Conservation (phyloP, 2,888 invertebrate genomes). For the Calameuta filiformis region DNA sequence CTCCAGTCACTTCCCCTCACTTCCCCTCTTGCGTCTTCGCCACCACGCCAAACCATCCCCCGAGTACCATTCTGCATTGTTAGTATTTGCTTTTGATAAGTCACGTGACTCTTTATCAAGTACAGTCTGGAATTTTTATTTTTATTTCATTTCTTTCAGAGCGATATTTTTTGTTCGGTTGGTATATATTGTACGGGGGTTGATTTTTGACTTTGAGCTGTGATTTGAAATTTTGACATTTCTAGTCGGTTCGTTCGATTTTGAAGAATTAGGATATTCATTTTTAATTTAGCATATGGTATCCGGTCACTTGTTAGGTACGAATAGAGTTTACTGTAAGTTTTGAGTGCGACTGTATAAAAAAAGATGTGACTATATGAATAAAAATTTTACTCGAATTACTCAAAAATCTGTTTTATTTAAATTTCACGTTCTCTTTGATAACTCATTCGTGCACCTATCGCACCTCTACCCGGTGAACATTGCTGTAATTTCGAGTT, state of each 20-base stretch:
- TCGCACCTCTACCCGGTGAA: conserved; percentile 41
- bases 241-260: too few species aligned
- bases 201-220: neutral
- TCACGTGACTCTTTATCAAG: neutral
- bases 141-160: neutral
- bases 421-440: neutral
- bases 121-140: neutral
- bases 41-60: neutral
- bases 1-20: neutral
- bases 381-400: too few species aligned
- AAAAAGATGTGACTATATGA: too few species aligned
- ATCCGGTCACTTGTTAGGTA: neutral
- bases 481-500: conserved; percentile 42
- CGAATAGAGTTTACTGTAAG: too few species aligned
- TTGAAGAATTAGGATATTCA: conserved; percentile 12
- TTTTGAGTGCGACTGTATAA: too few species aligned
- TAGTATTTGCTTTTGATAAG: neutral
- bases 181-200: neutral
- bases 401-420: neutral
- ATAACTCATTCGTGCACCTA: conserved; percentile 37
- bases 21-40: neutral
- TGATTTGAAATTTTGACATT: neutral
- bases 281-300: conserved; percentile 18
- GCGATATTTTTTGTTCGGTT: neutral
- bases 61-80: neutral